phyloP scores from a whole-genome alignment of 2,113 vertebrate species.

The Gorilla gorilla region DNA sequence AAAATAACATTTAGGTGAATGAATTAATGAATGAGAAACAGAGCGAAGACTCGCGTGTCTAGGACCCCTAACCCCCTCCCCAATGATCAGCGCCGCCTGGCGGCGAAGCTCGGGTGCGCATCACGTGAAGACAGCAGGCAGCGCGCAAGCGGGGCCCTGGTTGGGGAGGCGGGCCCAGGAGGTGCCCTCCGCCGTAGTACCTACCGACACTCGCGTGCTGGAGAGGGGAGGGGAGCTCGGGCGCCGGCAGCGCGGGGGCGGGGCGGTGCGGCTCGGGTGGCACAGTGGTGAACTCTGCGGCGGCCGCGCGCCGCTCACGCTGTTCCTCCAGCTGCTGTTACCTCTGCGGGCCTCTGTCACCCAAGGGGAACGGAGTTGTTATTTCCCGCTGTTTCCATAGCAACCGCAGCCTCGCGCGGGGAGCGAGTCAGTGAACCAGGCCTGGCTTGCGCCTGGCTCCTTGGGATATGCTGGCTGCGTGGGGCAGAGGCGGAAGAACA shows the following conservation, averaged over 20 bases:
- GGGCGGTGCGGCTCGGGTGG: background rate
- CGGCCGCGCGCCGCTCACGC: background rate
- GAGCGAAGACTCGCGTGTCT: background rate
- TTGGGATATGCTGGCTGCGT: background rate
- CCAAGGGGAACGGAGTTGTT: constrained; percentile 35
- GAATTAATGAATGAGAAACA: background rate
- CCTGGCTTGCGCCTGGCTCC: background rate
- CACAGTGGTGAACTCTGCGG: background rate
- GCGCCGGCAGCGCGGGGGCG: background rate
- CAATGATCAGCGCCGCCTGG: background rate
- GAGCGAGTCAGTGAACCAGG: background rate
- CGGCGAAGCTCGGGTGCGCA: background rate
- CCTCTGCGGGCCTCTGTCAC: background rate
- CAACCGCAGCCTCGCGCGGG: constrained; percentile 72
- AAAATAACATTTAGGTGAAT: too few relatives aligned
- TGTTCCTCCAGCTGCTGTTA: background rate
- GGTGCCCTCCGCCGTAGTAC: background rate
- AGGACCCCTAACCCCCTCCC: background rate
- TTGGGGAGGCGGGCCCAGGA: background rate
- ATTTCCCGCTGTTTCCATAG: constrained; percentile 84
- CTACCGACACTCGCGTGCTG: background rate
- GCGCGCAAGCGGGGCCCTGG: background rate
- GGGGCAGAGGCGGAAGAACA: rapidly evolving
- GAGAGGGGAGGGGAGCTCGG: background rate
- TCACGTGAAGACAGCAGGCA: background rate